Conservation (phyloP, 2,888 invertebrate genomes). For the Gari tellinella region DNA sequence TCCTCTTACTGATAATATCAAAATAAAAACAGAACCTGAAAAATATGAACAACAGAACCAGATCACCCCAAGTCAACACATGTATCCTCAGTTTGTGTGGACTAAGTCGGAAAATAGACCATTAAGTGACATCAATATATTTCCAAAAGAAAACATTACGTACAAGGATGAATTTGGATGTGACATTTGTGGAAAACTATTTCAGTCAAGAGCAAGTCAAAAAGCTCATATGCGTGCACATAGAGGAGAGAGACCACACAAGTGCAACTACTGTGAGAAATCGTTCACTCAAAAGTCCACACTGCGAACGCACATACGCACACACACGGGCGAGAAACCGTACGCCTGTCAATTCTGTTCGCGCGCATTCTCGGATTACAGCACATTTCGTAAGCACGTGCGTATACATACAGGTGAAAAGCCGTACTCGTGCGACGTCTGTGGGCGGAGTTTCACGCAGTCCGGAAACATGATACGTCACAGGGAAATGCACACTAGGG, state of each 20-base stretch:
- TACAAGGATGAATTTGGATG: constrained; percentile 5
- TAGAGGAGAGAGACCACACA: constrained; percentile 50
- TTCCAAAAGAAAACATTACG: no score
- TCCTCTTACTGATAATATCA: no score
- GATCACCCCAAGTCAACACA: no score
- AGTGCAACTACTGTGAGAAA: constrained; percentile 61
- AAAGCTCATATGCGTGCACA: constrained; percentile 57
- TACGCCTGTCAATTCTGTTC: constrained; percentile 60
- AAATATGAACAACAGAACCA: not conserved
- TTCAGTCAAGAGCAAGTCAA: constrained; percentile 33
- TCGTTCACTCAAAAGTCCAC: constrained; percentile 67
- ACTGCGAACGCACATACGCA: constrained; percentile 63
- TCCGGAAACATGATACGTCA: constrained; percentile 71
- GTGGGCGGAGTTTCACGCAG: constrained; percentile 66
- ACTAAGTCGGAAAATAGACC: no score
- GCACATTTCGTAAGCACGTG: constrained; percentile 64
- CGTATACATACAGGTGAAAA: constrained; percentile 68
- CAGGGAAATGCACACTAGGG: constrained; percentile 44
- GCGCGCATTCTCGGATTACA: constrained; percentile 65
- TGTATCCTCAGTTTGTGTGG: no score
- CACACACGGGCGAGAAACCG: constrained; percentile 67
- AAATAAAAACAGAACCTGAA: not conserved
- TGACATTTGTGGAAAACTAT: constrained; percentile 26
- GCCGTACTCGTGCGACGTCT: constrained; percentile 65
- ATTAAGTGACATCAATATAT: no score